Percentiles rank a stretch among this genome's conserved stretches.
Evolutionary conservation across 2,888 invertebrate genomes (phyloP).

Genomic region (Lumbricus terrestris): DNA sequence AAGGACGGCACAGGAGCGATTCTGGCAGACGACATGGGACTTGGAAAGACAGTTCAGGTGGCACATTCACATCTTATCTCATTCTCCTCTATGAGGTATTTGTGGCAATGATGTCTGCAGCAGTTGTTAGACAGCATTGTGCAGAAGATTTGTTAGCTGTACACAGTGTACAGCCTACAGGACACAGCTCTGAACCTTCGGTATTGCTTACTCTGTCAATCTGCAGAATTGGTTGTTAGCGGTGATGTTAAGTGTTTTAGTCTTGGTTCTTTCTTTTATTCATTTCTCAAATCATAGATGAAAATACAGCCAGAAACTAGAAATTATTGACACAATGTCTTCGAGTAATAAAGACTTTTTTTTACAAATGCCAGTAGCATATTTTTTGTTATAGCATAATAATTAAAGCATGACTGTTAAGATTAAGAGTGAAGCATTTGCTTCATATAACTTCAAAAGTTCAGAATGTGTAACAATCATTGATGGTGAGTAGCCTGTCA

Average conservation of each 20-base stretch:
- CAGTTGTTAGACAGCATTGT: neutral
- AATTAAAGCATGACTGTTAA: neutral
- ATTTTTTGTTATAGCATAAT: neutral
- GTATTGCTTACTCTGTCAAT: neutral
- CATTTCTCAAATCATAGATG: neutral
- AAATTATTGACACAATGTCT: neutral
- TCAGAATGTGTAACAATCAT: neutral
- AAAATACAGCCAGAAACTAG: neutral
- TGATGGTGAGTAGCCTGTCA: too few relatives aligned
- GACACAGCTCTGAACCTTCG: neutral
- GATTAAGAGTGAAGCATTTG: neutral
- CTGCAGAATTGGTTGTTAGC: neutral
- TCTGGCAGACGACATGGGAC: constrained; percentile 57
- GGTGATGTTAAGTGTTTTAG: neutral
- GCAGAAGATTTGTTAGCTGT: too few relatives aligned
- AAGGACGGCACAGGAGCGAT: constrained; percentile 47
- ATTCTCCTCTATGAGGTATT: neutral
- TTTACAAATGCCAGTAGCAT: neutral
- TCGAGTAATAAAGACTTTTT: neutral
- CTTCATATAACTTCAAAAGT: neutral
- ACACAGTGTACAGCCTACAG: too few relatives aligned
- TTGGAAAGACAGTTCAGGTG: constrained; percentile 57
- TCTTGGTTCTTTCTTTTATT: neutral
- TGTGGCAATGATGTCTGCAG: neutral
- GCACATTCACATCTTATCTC: neutral